Base-by-base conservation (phyloP, 2,113 vertebrate genomes). In the Bufo bufo region DNA sequence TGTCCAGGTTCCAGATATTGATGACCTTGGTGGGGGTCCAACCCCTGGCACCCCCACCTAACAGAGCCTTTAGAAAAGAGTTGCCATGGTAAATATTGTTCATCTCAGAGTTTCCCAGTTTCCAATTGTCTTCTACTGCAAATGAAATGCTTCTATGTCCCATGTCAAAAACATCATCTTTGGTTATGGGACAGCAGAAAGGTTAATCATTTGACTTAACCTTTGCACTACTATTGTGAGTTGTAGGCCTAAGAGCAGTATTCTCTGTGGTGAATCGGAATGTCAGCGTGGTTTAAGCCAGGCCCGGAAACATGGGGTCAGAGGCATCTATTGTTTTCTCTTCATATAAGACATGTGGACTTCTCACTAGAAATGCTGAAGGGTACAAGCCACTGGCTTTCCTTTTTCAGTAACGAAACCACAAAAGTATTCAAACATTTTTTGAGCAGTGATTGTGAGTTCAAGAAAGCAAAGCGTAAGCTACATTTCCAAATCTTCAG, bases 141-240 rank as follows among this genome's bases (percentile, higher is more conserved):
- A 19, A 13, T 17, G 12, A 47, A 14, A 33, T 72, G 14, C 33
- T 45, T 78, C 50, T n/a, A 80, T 56, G 52, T 43, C 43, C 50
- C 14, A 23, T 16, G 50, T 33, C 77, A 58, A 58, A 58, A 43
- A 14, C 14, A 58, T 80, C 54, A 80, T 80, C 33, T 43, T 80
- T 23, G 54, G 54, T 61, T 56, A 81, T 80, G 14, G n/a, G 54
- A 23, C 23, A 81, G 5, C 14, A 33, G n/a, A 81, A 61, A 61
- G 56, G 23, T 81, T 59, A 81, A 19, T 43, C 45, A 72, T 52
- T 16, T 50, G n/a, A 59, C 43, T 77, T 85, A 77, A 85, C 84
- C 84, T 85, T 61, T 85, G 84, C 43, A 77, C 84, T 77, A 16
- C 20, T 33, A 33, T 78, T 78, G 43, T 33, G 11, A 16, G 59